Evolutionary conservation across 2,888 invertebrate species (phyloP), one percentile per base, ranked within the genome.

Genomic region (Gisinianus flammeolus): DNA sequence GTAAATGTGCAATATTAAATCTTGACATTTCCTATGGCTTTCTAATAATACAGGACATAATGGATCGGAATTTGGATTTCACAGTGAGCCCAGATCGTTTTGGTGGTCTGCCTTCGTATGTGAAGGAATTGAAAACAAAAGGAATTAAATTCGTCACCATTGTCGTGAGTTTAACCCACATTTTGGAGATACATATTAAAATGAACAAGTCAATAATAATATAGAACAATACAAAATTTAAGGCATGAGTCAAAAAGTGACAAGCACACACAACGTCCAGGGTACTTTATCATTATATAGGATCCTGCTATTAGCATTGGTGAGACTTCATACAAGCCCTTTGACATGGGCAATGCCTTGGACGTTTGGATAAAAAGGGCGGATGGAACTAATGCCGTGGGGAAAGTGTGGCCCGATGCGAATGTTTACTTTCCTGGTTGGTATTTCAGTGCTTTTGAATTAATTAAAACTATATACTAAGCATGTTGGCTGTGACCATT

Each of bases 41-140:
- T 58, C n/a, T 24, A n/a, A 58, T n/a, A 67, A 80, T n/a, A n/a
- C n/a, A 79, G 81, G 94, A 94, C 87, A 94, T 94, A 86, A 94
- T 95, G 94, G 88, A 91, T 44, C 88, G 91, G 68, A 90, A 90
- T 79, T 93, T 94, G 86, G 94, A 94, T 86, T 95, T 95, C 85
- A 94, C 94, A 0, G 91, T 91, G 85, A 90, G 93, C 85, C 87
- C 87, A n/a, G 86, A 87, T 0, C 89, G 89, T 33, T 94, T 89
- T 86, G 88, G 88, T 58, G 91, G 90, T 2, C 87, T 94, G 58
- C 91, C 93, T 0, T 87, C 89, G 19, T 94, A 93, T 83, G 90
- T 94, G 0, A 86, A 91, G 12, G 89, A 91, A 70, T 79, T 94
- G 58, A 93, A 84, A 92, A 93, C 89, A 92, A 72, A 79, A 28